phyloP scores from a whole-genome alignment of 2,113 vertebrate genomes.

The Acrocephalus arundinaceus region DNA sequence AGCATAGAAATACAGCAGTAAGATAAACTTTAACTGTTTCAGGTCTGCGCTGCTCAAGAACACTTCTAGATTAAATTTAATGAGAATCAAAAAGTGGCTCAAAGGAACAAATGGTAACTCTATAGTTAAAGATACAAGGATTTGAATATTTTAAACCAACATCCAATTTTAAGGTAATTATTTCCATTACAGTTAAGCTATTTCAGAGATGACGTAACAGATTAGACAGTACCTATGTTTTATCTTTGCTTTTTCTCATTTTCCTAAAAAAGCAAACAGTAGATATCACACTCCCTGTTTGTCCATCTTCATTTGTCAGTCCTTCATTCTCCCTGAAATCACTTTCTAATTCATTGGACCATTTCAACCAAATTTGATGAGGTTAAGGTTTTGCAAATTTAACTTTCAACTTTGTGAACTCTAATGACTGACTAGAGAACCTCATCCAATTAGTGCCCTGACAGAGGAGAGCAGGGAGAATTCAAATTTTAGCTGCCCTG shows the following conservation, averaged over 20 bases:
- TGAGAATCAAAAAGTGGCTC: background rate
- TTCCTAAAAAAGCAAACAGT: background rate
- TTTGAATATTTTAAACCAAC: background rate
- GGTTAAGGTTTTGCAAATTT: conserved; percentile 13
- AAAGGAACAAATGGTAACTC: background rate
- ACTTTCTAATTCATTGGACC: background rate
- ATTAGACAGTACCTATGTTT: background rate
- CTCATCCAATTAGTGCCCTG: background rate
- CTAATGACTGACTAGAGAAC: background rate
- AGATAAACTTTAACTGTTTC: background rate
- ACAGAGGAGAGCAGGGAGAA: background rate
- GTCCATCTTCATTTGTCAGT: background rate
- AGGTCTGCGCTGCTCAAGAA: background rate
- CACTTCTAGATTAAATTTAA: background rate
- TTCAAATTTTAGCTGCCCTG: background rate
- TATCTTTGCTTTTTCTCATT: background rate
- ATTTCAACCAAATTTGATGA: conserved; percentile 19
- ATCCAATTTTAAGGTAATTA: background rate
- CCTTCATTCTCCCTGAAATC: background rate
- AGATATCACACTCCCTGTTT: background rate
- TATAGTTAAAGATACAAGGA: background rate
- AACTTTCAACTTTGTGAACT: conserved; percentile 12
- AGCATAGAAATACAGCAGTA: background rate
- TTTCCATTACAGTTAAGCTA: background rate
- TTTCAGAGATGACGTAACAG: background rate